Conservation (phyloP, 2,113 vertebrate species). For the Spheniscus mendiculus region DNA sequence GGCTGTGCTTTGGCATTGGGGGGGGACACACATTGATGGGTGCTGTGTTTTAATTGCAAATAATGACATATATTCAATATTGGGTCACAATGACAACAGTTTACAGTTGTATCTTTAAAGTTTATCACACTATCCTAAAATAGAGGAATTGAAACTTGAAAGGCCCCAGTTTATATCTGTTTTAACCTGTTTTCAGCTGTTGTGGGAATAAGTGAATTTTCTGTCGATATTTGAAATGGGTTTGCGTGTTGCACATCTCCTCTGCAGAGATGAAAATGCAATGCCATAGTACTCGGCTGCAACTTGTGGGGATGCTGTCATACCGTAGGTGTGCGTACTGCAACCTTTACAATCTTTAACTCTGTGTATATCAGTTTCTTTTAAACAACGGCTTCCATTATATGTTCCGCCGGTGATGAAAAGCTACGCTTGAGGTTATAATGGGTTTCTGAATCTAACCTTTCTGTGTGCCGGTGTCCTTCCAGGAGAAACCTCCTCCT, state of each 20-base stretch:
- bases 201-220: neutral
- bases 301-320: neutral
- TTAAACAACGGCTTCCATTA: neutral
- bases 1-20: neutral
- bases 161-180: neutral
- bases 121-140: neutral
- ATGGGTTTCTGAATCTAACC: neutral
- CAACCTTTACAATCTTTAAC: neutral
- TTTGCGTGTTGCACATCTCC: neutral
- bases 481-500: neutral
- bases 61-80: rapidly evolving
- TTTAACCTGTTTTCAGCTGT: neutral
- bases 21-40: rapidly evolving
- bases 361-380: neutral
- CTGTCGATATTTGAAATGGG: neutral
- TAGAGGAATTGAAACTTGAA: neutral
- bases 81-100: rapidly evolving
- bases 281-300: neutral
- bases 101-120: rapidly evolving
- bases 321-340: neutral
- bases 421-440: neutral
- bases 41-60: neutral
- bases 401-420: neutral
- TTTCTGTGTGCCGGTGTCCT: neutral
- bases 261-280: neutral